Conservation (phyloP, 2,888 invertebrate genomes). For the Cosmia pyralina region DNA sequence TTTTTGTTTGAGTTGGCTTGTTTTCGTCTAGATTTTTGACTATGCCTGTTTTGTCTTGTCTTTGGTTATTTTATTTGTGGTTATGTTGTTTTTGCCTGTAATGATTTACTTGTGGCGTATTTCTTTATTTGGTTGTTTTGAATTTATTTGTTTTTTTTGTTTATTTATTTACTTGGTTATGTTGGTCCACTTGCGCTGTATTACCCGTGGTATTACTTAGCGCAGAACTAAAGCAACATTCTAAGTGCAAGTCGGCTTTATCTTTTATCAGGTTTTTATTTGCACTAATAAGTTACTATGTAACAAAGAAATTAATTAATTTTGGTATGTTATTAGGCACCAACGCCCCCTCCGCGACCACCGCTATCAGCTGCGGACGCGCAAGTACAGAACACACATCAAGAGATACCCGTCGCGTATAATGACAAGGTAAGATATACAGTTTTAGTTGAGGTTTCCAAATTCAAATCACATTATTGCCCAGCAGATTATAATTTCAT, state of each 20-base stretch:
- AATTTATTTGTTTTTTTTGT: background rate
- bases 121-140: slow-evolving; percentile 5
- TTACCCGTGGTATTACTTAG: no score
- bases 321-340: slow-evolving; percentile 89
- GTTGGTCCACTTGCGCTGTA: background rate
- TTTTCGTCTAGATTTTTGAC: slow-evolving; percentile 26
- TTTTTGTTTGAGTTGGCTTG: slow-evolving; percentile 36
- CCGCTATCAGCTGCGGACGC: slow-evolving; percentile 85
- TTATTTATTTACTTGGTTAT: background rate
- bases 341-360: slow-evolving; percentile 94
- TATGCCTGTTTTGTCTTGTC: slow-evolving; percentile 42
- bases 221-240: background rate
- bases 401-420: slow-evolving; percentile 96
- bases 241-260: background rate
- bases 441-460: no score
- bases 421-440: slow-evolving; percentile 93
- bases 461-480: no score
- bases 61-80: slow-evolving; percentile 50
- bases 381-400: slow-evolving; percentile 86
- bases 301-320: background rate
- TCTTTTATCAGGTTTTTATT: background rate
- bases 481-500: no score
- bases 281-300: background rate
- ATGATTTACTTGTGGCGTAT: slow-evolving; percentile 38
- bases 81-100: slow-evolving; percentile 43